Evolutionary conservation across 37 sponge, comb jelly and placozoan species (phyloP).

Genomic region (Hormiphora californensis): DNA sequence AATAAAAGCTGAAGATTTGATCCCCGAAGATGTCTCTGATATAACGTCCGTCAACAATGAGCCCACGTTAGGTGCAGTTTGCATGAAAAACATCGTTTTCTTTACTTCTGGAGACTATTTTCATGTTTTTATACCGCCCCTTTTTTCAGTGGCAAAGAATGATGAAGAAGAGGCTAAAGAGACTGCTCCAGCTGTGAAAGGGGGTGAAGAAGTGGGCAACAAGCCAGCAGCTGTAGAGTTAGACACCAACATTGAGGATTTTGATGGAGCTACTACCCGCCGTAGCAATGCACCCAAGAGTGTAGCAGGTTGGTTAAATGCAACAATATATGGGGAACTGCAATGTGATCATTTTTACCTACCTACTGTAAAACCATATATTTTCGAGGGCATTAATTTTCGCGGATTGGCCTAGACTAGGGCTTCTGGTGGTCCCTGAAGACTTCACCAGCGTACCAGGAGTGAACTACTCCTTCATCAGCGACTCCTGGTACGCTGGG

Average conservation of each 20-base stretch:
- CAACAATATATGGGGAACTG: no score
- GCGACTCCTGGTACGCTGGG: no score
- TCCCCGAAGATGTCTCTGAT: slow-evolving; percentile 31
- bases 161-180: background rate
- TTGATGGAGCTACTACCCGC: background rate
- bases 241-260: slow-evolving; percentile 42
- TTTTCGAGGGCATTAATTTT: no score
- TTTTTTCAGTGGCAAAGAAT: background rate
- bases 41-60: background rate
- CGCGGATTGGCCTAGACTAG: no score
- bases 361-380: no score
- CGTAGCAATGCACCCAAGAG: background rate
- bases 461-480: no score
- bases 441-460: no score
- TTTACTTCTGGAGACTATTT: no score
- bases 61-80: background rate
- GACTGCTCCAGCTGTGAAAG: background rate
- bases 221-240: background rate
- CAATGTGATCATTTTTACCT: no score
- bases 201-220: background rate
- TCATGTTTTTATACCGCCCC: no score
- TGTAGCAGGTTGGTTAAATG: slow-evolving; percentile 8
- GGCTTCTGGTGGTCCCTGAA: no score
- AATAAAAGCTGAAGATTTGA: slow-evolving; percentile 43
- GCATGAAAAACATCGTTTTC: no score